Percentiles rank a stretch among this genome's conserved stretches.
Evolutionary conservation across 2,113 vertebrate genomes (phyloP).

Genomic region (Cyprinodon brontotheroides): DNA sequence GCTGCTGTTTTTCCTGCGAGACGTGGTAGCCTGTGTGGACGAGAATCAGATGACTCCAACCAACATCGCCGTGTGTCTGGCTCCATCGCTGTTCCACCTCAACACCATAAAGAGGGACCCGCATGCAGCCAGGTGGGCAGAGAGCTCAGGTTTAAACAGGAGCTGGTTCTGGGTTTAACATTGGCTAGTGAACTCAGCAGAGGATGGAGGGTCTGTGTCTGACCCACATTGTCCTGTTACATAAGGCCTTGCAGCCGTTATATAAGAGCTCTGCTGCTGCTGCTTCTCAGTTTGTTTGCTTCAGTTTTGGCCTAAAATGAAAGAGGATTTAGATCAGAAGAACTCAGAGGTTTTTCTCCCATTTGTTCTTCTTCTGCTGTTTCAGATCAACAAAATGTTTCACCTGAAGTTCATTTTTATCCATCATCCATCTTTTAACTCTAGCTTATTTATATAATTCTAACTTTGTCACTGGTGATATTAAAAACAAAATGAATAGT

Average conservation of each 20-base stretch:
- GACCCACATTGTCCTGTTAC: constrained; percentile 26
- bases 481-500: background rate
- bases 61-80: constrained; percentile 89
- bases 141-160: background rate
- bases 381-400: background rate
- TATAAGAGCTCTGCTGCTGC: constrained; percentile 11
- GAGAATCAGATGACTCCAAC: constrained; percentile 92
- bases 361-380: background rate
- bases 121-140: constrained; percentile 74
- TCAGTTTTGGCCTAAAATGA: constrained; percentile 18
- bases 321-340: constrained; percentile 14
- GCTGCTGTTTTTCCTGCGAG: constrained; percentile 84
- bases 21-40: constrained; percentile 83
- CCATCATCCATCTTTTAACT: background rate
- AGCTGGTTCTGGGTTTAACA: background rate
- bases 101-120: constrained; percentile 81
- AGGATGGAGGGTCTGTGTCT: background rate
- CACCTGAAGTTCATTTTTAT: background rate
- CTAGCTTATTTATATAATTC: no score
- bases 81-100: constrained; percentile 90
- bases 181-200: background rate
- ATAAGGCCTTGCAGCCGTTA: constrained; percentile 11
- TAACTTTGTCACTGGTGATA: no score
- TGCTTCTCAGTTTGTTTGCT: background rate
- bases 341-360: background rate